phyloP scores from a whole-genome alignment of 2,888 invertebrate species.

The Achlya flavicornis region DNA sequence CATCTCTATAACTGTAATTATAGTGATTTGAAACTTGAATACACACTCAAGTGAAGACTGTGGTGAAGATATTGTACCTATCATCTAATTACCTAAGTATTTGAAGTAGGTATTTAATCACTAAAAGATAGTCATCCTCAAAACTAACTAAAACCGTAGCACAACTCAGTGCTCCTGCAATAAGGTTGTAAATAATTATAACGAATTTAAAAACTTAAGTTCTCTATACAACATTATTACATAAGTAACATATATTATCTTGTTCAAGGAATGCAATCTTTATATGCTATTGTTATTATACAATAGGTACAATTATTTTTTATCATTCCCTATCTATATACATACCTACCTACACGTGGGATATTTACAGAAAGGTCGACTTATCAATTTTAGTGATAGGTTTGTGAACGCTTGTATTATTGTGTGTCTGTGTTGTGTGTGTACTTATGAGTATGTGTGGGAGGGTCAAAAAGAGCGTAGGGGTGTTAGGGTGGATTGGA shows the following conservation, averaged over 20 bases:
- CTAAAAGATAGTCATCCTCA: no score
- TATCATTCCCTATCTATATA: background rate
- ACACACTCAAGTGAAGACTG: no score
- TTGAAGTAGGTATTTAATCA: background rate
- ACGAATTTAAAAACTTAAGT: no score
- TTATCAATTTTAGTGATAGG: background rate
- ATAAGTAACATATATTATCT: background rate
- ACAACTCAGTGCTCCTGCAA: no score
- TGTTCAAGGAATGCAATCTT: background rate
- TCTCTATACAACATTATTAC: no score
- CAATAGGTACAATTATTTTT: background rate
- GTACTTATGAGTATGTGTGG: background rate
- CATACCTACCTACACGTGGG: background rate
- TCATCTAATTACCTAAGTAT: background rate
- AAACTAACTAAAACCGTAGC: no score
- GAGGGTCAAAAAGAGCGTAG: slow-evolving; percentile 38
- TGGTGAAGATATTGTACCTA: no score
- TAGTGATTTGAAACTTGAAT: no score
- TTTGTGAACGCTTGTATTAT: background rate
- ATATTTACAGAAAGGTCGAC: background rate
- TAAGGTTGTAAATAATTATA: no score
- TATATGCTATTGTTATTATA: background rate
- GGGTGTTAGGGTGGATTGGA: slow-evolving; percentile 33
- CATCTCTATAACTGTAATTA: no score
- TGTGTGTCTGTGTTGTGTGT: background rate